Evolutionary conservation across 2,888 invertebrate genomes (phyloP).

Genomic region (Tanaodytes sp.): DNA sequence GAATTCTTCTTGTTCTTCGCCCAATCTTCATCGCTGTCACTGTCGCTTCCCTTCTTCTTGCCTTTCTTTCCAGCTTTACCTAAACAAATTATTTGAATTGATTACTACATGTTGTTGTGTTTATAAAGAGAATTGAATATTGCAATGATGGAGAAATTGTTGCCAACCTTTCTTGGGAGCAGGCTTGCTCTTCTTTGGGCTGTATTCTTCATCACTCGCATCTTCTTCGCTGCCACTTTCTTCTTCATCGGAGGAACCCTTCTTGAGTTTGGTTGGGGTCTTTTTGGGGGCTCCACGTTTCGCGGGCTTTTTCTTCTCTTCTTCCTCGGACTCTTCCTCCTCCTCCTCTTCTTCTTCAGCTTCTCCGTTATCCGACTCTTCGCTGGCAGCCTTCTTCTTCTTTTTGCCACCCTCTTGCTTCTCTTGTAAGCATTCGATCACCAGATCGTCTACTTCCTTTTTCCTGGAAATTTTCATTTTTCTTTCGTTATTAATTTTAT

Average conservation of each 20-base stretch:
- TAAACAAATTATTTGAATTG: conserved; percentile 1
- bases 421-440: conserved; percentile 82
- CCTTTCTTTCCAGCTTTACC: conserved; percentile 71
- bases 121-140: too few species aligned
- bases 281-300: conserved; percentile 76
- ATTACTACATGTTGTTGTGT: too few species aligned
- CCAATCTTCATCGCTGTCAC: conserved; percentile 82
- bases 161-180: conserved; percentile 76
- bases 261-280: conserved; percentile 73
- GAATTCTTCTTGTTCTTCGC: conserved; percentile 76
- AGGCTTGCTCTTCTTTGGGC: conserved; percentile 76
- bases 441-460: conserved; percentile 89
- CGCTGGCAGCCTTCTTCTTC: conserved; percentile 72
- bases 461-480: conserved; percentile 76
- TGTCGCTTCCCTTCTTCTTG: conserved; percentile 80
- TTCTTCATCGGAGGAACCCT: conserved; percentile 74
- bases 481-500: neutral
- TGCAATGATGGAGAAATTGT: too few species aligned
- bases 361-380: conserved; percentile 74
- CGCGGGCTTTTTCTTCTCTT: conserved; percentile 75
- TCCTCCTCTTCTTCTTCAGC: conserved; percentile 72
- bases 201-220: conserved; percentile 77
- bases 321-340: conserved; percentile 73
- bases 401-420: conserved; percentile 72
- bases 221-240: conserved; percentile 75